Evolutionary conservation across 2,888 invertebrate species (phyloP), one percentile per base, ranked within the genome.

Genomic region (Podabrus alpinus): DNA sequence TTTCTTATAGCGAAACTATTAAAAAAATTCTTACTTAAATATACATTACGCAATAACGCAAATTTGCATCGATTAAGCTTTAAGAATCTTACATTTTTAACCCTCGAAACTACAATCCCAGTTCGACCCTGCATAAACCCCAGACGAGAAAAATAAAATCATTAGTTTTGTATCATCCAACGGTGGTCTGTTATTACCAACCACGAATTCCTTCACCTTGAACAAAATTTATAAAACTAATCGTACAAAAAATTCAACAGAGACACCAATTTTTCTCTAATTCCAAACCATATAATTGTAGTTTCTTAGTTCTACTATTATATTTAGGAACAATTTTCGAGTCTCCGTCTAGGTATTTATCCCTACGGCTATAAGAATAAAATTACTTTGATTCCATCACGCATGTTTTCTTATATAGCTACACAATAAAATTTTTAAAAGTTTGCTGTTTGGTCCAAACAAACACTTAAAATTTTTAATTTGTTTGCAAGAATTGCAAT

Each of bases 251-350:
- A 74, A 68, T 72, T 61, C 69, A 45, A 71, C 79, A 80, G 79
- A 80, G 80, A 80, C 80, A 80, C 78, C 77, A 80, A 80, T 80
- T 80, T 80, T 76, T 75, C 75, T 73, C 78, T 78, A 77, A 77
- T 76, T 73, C 72, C 69, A 78, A 78, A 74, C 67, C 66, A 76
- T 79, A 79, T 80, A 80, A 80, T 80, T 80, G 80, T 68, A 75
- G 29, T 75, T 74, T 71, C 68, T 70, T 64, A 77, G 72, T 79
- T 77, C 72, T 73, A 75, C 74, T 77, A 77, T 79, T 77, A 76
- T 74, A 68, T 73, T 78, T 77, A 69, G 77, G 74, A 76, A 75
- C 74, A 69, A 77, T 79, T 79, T 76, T 61, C 24, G 69, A 74
- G 66, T 77, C 78, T 74, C 80, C 73, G 79, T 80, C 80, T 80